Conservation (phyloP, 2,113 vertebrate genomes). For the Grammomys surdaster region DNA sequence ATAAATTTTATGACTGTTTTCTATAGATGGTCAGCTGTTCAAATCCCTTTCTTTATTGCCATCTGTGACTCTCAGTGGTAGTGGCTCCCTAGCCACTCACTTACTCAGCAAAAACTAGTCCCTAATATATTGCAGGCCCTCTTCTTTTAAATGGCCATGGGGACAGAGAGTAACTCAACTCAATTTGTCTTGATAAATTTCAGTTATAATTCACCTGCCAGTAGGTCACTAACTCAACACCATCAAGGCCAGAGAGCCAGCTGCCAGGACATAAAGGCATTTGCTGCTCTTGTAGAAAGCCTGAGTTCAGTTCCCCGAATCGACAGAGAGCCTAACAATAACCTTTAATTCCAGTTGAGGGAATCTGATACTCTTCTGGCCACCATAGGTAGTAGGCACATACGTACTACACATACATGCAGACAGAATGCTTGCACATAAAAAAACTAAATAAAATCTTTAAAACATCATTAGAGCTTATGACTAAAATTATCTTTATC, state of each 20-base stretch:
- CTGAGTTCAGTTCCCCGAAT: not conserved
- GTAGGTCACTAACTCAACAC: slow-evolving; percentile 25
- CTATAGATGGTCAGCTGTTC: slow-evolving; percentile 49
- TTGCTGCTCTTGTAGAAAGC: not conserved
- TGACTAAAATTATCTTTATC: not conserved
- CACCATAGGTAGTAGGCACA: not conserved
- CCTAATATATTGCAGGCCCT: not conserved
- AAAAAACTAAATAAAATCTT: not conserved
- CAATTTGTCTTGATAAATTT: not conserved
- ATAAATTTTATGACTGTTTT: slow-evolving; percentile 3
- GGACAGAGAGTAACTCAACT: not conserved
- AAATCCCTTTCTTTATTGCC: slow-evolving; percentile 41
- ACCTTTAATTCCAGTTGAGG: not conserved
- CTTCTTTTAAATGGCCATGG: not conserved
- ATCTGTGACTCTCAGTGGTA: slow-evolving; percentile 11
- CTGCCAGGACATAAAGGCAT: not conserved
- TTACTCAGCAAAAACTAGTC: slow-evolving; percentile 17
- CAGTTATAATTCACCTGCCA: not conserved
- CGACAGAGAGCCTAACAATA: not conserved
- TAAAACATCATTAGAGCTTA: not conserved
- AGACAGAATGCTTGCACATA: not conserved
- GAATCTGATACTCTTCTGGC: not conserved
- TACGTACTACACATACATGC: not conserved
- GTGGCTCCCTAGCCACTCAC: not conserved
- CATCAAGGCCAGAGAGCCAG: not conserved